Percentiles rank a stretch among this genome's conserved stretches.
Conservation (phyloP, 2,888 invertebrate genomes). For the Odontomyia ornata region DNA sequence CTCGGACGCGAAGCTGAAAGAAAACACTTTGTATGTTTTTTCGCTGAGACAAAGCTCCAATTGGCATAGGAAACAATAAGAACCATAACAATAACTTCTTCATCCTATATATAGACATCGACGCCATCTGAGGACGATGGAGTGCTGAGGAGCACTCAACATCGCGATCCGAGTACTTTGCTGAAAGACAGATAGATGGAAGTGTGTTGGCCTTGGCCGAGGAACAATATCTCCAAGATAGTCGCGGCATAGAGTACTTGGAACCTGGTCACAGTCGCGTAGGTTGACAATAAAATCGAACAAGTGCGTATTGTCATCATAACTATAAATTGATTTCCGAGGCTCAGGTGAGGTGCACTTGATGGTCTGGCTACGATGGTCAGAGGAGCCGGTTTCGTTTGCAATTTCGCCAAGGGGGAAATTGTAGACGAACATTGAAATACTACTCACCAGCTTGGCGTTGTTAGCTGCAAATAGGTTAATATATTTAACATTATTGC, state of each 20-base stretch:
- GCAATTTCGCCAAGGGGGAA: neutral
- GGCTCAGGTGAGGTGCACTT: constrained; percentile 17
- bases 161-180: neutral
- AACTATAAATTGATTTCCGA: constrained; percentile 48
- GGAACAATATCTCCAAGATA: neutral
- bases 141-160: neutral
- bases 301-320: constrained; percentile 47
- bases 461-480: no score
- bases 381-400: neutral
- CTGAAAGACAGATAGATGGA: constrained; percentile 22
- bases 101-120: constrained; percentile 31
- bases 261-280: constrained; percentile 34
- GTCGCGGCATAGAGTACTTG: neutral
- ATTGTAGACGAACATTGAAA: no score
- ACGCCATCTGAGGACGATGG: constrained; percentile 2
- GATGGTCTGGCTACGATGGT: neutral
- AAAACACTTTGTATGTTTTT: neutral
- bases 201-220: constrained; percentile 36
- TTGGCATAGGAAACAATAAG: constrained; percentile 18
- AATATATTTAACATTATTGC: no score
- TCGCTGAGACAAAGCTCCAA: neutral
- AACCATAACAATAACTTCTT: constrained; percentile 43
- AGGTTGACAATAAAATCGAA: constrained; percentile 49
- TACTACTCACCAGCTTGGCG: no score
- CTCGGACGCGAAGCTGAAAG: neutral